Base-by-base conservation (phyloP, 64 coral and sea anemone species). In the Exaiptasia diaphana region DNA sequence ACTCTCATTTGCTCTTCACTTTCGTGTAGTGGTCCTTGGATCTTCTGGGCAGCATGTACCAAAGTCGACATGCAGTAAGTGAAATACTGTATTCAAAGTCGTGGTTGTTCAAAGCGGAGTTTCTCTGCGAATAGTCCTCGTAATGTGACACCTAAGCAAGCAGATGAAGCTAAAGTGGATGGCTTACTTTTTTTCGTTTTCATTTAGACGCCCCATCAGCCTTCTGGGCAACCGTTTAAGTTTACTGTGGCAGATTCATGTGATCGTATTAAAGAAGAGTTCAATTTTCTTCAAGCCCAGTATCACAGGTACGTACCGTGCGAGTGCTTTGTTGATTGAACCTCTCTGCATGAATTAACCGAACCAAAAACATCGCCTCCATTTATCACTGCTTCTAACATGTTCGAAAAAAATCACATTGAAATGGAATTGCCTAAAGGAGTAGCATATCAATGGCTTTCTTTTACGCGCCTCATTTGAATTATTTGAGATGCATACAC, bases 251-350 rank as follows among this genome's bases (percentile, higher is more conserved):
- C 84, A 37, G 95, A 99, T 50, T 99, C 95, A 1, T 99, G 95
- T 63, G 95, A 99, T 82, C 84, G 95, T 24, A 99, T 99, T 11
- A 99, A 99, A 27, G 95, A 99, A 58, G 95, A 99, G 82, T 99
- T 99, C 63, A 99, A 93, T 78, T 99, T 99, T 76, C 90, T 99
- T 64, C 95, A 99, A 85, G 95, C 95, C 5, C 95, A 99, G 85
- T 99, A 99, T 73, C 95, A 99, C 85, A 99, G 86, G 95, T 99
- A 92, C 77, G 82, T 31, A 73, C 30, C 63, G 40, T 71, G 49
- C 62, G 73, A 71, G 68, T 91, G 63, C 62, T 76, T 82, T 62
- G 54, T 69, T 91, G 57, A 88, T 89, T 85, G 73, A 78, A 74
- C 49, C 42, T 64, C 80, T 50, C 85, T 94, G 91, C 91, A 94